Conservation (phyloP, 2,888 invertebrate species). For the Heliconius ismenius region DNA sequence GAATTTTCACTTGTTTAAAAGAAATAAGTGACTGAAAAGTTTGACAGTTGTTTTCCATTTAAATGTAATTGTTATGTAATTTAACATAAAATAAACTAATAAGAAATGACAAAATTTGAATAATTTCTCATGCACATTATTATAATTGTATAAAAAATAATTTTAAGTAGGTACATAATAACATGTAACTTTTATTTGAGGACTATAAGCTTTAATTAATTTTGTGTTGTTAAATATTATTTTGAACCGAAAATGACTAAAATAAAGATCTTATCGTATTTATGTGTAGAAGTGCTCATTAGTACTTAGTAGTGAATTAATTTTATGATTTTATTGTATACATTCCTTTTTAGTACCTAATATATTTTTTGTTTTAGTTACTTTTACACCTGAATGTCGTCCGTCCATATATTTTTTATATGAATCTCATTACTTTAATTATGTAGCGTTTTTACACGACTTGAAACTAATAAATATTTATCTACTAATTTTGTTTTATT, state of each 20-base stretch:
- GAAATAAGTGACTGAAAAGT: neutral
- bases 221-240: neutral
- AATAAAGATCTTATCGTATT: constrained; percentile 8
- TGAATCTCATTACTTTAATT: constrained; percentile 50
- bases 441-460: constrained; percentile 39
- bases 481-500: constrained; percentile 36
- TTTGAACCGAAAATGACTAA: constrained; percentile 1
- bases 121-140: constrained; percentile 11
- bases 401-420: constrained; percentile 63
- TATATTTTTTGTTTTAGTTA: constrained; percentile 25
- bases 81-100: neutral
- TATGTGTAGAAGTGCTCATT: neutral
- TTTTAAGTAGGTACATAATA: neutral
- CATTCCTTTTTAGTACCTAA: constrained; percentile 27
- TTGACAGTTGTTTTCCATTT: too few species aligned
- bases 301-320: constrained; percentile 4
- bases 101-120: neutral
- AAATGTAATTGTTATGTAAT: neutral
- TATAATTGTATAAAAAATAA: neutral
- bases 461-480: constrained; percentile 46
- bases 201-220: constrained; percentile 9
- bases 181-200: neutral
- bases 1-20: neutral
- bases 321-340: neutral
- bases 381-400: constrained; percentile 43